Evolutionary conservation across 1,140 invertebrate genomes (phyloP).

Genomic region (Drosophila bifasciata): DNA sequence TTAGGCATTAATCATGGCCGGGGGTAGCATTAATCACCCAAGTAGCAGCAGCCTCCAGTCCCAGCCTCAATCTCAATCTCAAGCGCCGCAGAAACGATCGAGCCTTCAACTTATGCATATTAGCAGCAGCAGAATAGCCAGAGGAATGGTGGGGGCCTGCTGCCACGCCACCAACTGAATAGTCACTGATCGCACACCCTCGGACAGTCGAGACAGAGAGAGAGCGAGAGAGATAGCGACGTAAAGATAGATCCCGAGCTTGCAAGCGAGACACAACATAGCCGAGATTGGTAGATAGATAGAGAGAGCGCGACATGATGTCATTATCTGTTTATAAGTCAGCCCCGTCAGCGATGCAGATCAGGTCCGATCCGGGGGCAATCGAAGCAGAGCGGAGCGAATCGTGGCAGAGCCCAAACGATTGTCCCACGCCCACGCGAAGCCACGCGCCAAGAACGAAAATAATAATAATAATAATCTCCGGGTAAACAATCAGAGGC

Average conservation of each 20-base stretch:
- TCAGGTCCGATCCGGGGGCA: slow-evolving; percentile 27
- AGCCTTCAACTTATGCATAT: slow-evolving; percentile 72
- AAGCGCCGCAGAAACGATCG: slow-evolving; percentile 48
- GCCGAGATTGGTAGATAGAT: slow-evolving; percentile 3
- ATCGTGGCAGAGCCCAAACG: slow-evolving; percentile 34
- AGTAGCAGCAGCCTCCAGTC: slow-evolving; percentile 2
- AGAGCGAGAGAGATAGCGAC: neutral
- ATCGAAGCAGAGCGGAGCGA: slow-evolving; percentile 12
- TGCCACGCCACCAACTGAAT: slow-evolving; percentile 6
- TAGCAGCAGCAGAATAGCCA: slow-evolving; percentile 6
- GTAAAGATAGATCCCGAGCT: slow-evolving; percentile 17
- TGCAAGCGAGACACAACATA: slow-evolving; percentile 33
- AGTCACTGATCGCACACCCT: slow-evolving; percentile 28
- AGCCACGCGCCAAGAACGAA: slow-evolving; percentile 73
- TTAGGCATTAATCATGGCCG: slow-evolving; percentile 74
- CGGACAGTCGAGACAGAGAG: slow-evolving; percentile 9
- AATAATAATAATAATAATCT: slow-evolving; percentile 23
- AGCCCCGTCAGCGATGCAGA: slow-evolving; percentile 59
- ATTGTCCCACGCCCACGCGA: slow-evolving; percentile 72
- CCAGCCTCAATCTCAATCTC: slow-evolving; percentile 42
- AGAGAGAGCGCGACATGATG: slow-evolving; percentile 55
- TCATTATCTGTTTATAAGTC: slow-evolving; percentile 71
- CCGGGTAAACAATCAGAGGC: slow-evolving; percentile 1
- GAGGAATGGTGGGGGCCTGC: too few relatives aligned
- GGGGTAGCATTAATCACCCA: slow-evolving; percentile 29